Base-by-base conservation (phyloP, 1,140 invertebrate species). In the Bombus waltoni region DNA sequence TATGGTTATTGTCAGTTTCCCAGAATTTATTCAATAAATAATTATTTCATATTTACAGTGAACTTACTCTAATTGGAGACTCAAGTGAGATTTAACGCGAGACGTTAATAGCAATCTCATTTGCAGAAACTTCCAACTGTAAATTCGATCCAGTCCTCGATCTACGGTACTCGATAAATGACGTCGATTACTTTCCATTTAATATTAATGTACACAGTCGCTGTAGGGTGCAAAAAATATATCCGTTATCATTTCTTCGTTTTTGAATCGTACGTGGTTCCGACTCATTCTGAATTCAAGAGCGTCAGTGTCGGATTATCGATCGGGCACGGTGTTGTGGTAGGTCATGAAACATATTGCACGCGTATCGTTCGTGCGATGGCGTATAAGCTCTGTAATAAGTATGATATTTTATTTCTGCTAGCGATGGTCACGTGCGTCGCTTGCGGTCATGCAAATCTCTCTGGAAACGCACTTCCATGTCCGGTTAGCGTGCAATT, bases 381-480 rank as follows among this genome's bases (percentile, higher is more conserved):
- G 44, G 22, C 81, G 47, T 53, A 53, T 53, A 53, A 53, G 47
- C 42, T 10, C 25, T 15, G 25, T 2, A n/a, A 62, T 32, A 68
- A n/a, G 73, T 32, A 68, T 40, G 65, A 83, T 70, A 70, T 77
- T 70, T 77, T 28, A 25, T 77, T 83, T 57, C 74, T 62, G 40
- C 5, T 35, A 6, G 28, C 1, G 59, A 76, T 11, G 28, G 53
- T 62, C 70, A 62, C 80, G 80, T 35, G 38, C 38, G 28, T 15
- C 13, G 68, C 40, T 81, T 28, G 28, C 79, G 53, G 38, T 35
- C 70, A 81, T 72, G 80, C 80, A 81, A 81, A 74, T 83, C 81
- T 32, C 44, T 68, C 22, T 38, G 35, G 57, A 10, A 28, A 77
- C 44, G 59, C 6, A 10, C 44, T n/a, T 68, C 42, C 62, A 38